Evolutionary conservation across 2,888 invertebrate genomes (phyloP).

Genomic region (Ommatoiulus sabulosus): DNA sequence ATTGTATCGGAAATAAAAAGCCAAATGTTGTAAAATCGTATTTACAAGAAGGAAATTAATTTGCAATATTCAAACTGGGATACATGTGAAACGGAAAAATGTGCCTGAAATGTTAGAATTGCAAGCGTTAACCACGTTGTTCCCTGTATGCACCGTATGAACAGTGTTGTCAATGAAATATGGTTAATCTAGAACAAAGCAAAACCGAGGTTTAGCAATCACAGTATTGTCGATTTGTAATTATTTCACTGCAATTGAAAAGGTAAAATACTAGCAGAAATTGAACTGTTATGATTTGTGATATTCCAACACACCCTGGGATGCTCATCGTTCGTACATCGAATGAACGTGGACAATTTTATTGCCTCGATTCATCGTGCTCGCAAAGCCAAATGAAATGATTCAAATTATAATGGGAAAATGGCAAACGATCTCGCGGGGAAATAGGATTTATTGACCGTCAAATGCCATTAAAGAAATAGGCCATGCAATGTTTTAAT

Average conservation of each 20-base stretch:
- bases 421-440: slow-evolving; percentile 54
- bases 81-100: no score
- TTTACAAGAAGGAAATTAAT: no score
- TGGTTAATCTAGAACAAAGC: no score
- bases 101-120: no score
- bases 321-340: not conserved
- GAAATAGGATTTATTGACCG: slow-evolving; percentile 54
- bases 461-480: slow-evolving; percentile 55
- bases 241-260: not conserved
- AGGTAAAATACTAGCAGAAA: not conserved
- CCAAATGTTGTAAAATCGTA: no score
- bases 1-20: no score
- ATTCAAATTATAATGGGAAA: slow-evolving; percentile 57
- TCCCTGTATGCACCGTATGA: no score
- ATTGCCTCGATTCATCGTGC: slow-evolving; percentile 50
- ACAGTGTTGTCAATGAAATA: no score
- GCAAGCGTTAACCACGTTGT: no score
- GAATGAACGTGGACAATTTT: slow-evolving; percentile 52
- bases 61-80: no score
- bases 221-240: no score
- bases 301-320: not conserved
- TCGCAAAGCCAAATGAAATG: slow-evolving; percentile 53
- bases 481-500: slow-evolving; percentile 52
- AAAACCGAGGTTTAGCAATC: no score
- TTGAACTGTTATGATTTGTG: not conserved